Evolutionary conservation across 2,797 vertebrate species (phyloP).

Genomic region (Babyrousa celebensis): DNA sequence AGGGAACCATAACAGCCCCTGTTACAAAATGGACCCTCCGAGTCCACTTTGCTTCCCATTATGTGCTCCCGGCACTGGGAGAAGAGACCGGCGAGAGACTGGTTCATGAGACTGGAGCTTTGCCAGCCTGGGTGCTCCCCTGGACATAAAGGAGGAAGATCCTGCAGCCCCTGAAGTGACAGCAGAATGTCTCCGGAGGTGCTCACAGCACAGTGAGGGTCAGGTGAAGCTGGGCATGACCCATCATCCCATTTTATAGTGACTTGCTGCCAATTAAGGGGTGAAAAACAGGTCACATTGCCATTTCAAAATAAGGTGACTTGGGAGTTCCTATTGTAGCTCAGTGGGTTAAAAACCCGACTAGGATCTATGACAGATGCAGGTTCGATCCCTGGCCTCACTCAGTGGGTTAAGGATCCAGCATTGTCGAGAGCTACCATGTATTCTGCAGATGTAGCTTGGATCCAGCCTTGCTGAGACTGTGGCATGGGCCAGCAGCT

Average conservation of each 20-base stretch:
- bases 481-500: too few relatives aligned
- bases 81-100: too few relatives aligned
- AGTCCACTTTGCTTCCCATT: not conserved
- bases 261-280: not conserved
- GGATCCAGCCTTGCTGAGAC: too few relatives aligned
- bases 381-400: too few relatives aligned
- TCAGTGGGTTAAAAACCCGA: too few relatives aligned
- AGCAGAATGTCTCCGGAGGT: not conserved
- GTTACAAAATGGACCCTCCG: fast-evolving
- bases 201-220: fast-evolving
- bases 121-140: not conserved
- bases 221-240: not conserved
- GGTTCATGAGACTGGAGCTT: not conserved
- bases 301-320: not conserved
- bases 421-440: too few relatives aligned
- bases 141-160: not conserved
- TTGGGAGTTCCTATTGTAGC: too few relatives aligned
- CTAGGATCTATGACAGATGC: too few relatives aligned
- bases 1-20: not conserved
- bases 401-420: too few relatives aligned
- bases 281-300: not conserved
- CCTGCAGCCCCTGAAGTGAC: too few relatives aligned
- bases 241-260: not conserved
- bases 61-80: fast-evolving
- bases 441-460: too few relatives aligned